Conservation (phyloP, 2,113 vertebrate genomes). For the Chaenocephalus aceratus region DNA sequence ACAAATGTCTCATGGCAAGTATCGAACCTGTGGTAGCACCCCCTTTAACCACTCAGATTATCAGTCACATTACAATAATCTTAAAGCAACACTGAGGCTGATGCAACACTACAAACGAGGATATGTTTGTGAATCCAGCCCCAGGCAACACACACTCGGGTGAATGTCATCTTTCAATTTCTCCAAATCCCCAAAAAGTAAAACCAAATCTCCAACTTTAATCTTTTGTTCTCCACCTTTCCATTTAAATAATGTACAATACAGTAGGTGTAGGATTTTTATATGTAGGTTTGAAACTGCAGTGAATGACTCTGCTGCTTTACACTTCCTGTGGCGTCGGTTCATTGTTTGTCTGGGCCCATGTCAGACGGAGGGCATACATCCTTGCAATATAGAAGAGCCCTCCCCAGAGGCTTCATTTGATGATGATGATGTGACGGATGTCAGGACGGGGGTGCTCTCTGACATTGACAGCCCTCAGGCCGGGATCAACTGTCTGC, state of each 20-base stretch:
- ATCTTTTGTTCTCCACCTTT: too few relatives aligned
- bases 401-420: constrained; percentile 58
- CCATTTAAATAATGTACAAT: too few relatives aligned
- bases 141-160: too few relatives aligned
- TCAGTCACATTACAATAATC: neutral
- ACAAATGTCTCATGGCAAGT: too few relatives aligned
- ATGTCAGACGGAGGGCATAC: neutral
- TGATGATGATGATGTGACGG: constrained; percentile 58
- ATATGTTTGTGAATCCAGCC: neutral
- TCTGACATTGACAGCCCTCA: constrained; percentile 26
- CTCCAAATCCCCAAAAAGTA: too few relatives aligned
- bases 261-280: too few relatives aligned
- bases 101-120: too few relatives aligned
- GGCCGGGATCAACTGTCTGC: constrained; percentile 15
- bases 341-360: neutral
- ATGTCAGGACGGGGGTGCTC: constrained; percentile 39
- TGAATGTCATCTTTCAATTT: too few relatives aligned
- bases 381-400: constrained; percentile 6
- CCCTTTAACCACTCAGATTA: too few relatives aligned
- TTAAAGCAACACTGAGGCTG: neutral
- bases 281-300: neutral
- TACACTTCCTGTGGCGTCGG: neutral
- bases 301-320: neutral
- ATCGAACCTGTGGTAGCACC: too few relatives aligned
- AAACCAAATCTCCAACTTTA: too few relatives aligned